Percentiles rank a stretch among this genome's conserved stretches.
Evolutionary conservation across 2,888 invertebrate species (phyloP).

Genomic region (Corbicula japonica): DNA sequence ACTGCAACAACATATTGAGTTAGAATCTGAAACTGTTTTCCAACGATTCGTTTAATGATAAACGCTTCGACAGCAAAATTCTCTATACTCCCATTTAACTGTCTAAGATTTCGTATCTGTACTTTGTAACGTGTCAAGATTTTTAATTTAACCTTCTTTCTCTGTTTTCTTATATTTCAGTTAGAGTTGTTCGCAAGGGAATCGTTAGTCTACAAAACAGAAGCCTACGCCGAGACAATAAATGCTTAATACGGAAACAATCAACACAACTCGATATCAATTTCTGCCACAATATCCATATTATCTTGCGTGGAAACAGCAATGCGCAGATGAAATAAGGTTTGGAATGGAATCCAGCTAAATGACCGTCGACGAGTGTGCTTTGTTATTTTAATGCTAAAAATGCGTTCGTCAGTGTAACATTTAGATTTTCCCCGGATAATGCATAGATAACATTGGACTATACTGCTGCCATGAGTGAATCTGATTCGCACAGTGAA

Average conservation of each 20-base stretch:
- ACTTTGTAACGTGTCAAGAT: constrained; percentile 6
- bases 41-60: not conserved
- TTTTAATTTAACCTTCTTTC: constrained; percentile 14
- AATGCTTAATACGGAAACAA: not conserved
- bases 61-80: too few species aligned
- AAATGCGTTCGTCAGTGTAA: too few species aligned
- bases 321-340: not conserved
- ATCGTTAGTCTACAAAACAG: not conserved
- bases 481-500: too few species aligned
- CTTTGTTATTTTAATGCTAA: too few species aligned
- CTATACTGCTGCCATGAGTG: too few species aligned
- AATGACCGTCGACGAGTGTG: not conserved
- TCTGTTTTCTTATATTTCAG: constrained; percentile 1
- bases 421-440: too few species aligned
- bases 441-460: too few species aligned
- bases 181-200: not conserved
- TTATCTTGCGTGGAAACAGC: not conserved
- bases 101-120: constrained; percentile 1
- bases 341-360: not conserved
- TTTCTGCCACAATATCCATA: too few species aligned
- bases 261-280: too few species aligned
- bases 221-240: not conserved
- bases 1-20: not conserved
- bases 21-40: not conserved
- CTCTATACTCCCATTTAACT: too few species aligned